Evolutionary conservation across 1,140 invertebrate genomes (phyloP), one percentile per base, ranked within the genome.

Genomic region (Cotesia chilonis): DNA sequence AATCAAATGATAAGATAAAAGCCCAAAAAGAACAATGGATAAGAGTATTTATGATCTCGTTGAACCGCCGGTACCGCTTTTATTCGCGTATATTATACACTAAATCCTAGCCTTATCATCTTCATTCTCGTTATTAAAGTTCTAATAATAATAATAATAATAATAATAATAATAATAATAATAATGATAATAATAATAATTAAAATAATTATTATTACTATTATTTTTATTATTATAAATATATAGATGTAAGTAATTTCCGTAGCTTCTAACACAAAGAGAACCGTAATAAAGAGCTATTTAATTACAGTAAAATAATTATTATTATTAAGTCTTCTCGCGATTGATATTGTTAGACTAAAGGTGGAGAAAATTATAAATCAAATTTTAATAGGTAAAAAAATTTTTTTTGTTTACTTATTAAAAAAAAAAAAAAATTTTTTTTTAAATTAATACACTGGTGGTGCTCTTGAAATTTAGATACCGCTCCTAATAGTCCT

Each of bases 391-490:
- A 6, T 47, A 47, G 41, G 7, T 35, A 28, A 6, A 9, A 28
- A 60, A 60, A 60, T 17, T 28, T 28, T 28, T 60, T 60, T 28
- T 28, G 20, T 60, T 60, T 4, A 14, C 5, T 9, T 4, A 35
- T 3, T n/a, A 35, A 20, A 35, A 20, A 5, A 36, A 14, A 57
- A 57, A 35, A 35, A 69, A 59, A 20, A 60, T 37, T 5, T 1
- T n/a, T 38, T 35, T 54, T 38, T 14, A 60, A 70, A 63, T 67
- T 36, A 12, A 61, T n/a, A 51, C 35, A 68, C 28, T 61, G 75
- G 72, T 65, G 59, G 76, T 77, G 61, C 79, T 82, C 77, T 80
- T 81, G 76, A 78, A 78, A 80, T 6, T 77, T 80, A 79, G 74
- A 74, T 81, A 78, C 75, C 76, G 73, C 69, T 73, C 51, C 75